phyloP scores from a whole-genome alignment of 2,888 invertebrate genomes.

The Xanthorhoe spadicearia region DNA sequence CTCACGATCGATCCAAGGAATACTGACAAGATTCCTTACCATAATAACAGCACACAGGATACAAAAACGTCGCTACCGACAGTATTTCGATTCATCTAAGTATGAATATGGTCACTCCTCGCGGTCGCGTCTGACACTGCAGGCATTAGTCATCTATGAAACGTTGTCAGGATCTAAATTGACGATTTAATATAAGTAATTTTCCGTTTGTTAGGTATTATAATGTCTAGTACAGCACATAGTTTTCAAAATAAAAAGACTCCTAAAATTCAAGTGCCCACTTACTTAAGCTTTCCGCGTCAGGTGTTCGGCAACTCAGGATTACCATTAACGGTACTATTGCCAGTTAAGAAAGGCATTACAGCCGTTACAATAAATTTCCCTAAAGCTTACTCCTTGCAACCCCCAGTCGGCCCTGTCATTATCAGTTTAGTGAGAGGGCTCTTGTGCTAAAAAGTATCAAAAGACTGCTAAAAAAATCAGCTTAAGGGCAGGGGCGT shows the following conservation, averaged over 20 bases:
- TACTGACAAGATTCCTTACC: slow-evolving; percentile 29
- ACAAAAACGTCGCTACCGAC: no score
- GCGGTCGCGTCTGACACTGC: no score
- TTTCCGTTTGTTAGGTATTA: no score
- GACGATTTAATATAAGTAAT: no score
- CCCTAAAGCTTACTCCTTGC: slow-evolving; percentile 63
- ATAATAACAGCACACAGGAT: no score
- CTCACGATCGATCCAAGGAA: slow-evolving; percentile 23
- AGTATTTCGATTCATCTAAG: no score
- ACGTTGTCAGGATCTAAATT: no score
- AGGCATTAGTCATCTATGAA: no score
- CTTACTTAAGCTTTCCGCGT: slow-evolving; percentile 45
- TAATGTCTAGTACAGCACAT: no score
- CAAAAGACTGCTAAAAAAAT: slow-evolving; percentile 67
- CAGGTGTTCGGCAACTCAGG: slow-evolving; percentile 72
- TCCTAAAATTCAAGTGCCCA: slow-evolving; percentile 44
- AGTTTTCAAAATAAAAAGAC: not conserved
- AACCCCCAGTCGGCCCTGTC: slow-evolving; percentile 62
- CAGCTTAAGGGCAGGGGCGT: slow-evolving; percentile 74
- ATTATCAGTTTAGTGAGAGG: slow-evolving; percentile 81
- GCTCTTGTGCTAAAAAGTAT: slow-evolving; percentile 69
- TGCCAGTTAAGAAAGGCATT: slow-evolving; percentile 71
- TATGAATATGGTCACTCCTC: no score
- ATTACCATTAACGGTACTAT: slow-evolving; percentile 71
- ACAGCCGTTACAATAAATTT: slow-evolving; percentile 77